Conservation (phyloP, 2,113 vertebrate species). For the Plecotus auritus region DNA sequence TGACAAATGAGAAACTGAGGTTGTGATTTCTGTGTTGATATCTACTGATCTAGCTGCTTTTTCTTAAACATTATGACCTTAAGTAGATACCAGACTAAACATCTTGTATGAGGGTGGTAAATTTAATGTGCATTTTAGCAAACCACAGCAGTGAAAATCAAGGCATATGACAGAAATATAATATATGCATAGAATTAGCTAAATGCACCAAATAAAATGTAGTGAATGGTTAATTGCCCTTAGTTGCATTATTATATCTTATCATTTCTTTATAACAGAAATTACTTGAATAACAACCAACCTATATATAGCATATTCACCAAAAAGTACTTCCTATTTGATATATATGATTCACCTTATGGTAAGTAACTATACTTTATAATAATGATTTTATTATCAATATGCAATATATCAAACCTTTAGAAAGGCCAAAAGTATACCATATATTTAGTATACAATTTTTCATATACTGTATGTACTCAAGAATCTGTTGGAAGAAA, state of each 20-base stretch:
- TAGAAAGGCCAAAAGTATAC: background rate
- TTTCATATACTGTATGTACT: background rate
- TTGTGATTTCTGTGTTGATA: conserved; percentile 54
- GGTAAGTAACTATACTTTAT: background rate
- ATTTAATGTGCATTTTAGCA: background rate
- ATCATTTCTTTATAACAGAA: background rate
- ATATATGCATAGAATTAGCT: background rate
- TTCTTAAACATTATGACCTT: conserved; percentile 60
- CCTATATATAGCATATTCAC: background rate
- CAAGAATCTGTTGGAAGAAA: background rate
- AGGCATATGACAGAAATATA: background rate
- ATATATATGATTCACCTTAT: background rate
- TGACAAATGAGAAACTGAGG: background rate
- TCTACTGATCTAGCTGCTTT: conserved; percentile 65
- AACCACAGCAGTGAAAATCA: conserved; percentile 24
- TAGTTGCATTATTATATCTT: background rate
- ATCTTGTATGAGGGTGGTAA: conserved; percentile 10
- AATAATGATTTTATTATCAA: background rate
- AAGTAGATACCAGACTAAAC: conserved; percentile 13
- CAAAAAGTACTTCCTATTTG: background rate
- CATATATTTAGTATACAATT: background rate
- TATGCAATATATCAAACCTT: background rate
- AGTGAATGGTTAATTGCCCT: background rate
- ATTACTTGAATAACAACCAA: background rate
- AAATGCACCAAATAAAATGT: conserved; percentile 23